Base-by-base conservation (phyloP, 2,888 invertebrate genomes). In the Athrips mouffetella region DNA sequence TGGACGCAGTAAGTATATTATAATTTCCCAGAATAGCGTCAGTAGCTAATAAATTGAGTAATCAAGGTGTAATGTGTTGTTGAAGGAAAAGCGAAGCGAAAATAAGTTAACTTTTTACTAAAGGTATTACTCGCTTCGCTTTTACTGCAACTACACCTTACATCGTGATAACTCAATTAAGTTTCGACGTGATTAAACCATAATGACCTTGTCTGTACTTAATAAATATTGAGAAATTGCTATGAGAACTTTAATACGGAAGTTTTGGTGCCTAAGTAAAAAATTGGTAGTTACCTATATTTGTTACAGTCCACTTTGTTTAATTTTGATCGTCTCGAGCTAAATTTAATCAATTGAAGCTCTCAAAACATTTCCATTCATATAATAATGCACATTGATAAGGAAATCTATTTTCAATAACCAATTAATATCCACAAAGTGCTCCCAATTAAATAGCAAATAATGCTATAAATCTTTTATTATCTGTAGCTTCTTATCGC, bases 171-270 rank as follows among this genome's bases (percentile, higher is more conserved):
- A 52, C 54, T 55, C 57, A 59, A 59, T 57, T 60, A 58, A 42
- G 42, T 46, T 45, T 39, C 35, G 50, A 52, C 47, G 49, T 55
- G 53, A 57, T 55, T 52, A 51, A 53, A 52, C 50, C 45, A 44
- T 57, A 58, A 58, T 58, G 51, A 58, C 53, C 52, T 52, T 55
- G 60, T 60, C 55, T 49, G 37, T 51, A 52, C 54, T 53, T 54
- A 58, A 55, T 59, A 52, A 54, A 60, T 52, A 53, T 51, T 48
- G 48, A 51, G 49, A 53, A 50, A 50, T 49, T 47, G 39, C 47
- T 29, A 25, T 37, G 42, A 21, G 37, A 37, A 11, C 21, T 15
- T 33, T 16, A 31, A 31, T 23, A 27, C 6, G 16, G 31, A 31
- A 5, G 31, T 31, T 31, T 31, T 15, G 13, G 11, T 13, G 13